These are phyloP conservation scores for Acronicta psi DNA, from an alignment of 2,888 invertebrate genomes.

Conservation along the genomic window DNA sequence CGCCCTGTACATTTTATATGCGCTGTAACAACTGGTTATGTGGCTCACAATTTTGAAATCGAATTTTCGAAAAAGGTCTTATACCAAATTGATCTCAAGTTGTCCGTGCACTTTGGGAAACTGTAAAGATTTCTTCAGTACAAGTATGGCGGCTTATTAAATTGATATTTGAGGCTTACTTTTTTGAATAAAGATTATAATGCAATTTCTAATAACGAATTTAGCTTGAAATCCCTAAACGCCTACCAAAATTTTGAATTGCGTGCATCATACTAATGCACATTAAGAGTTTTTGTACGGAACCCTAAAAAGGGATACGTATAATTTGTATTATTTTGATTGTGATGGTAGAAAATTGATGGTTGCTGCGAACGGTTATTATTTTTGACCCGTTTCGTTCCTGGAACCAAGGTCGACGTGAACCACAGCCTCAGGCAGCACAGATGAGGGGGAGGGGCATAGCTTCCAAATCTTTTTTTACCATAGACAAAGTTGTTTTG, in stretches of 20 bases:
- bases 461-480: constrained; percentile 72
- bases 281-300: constrained; percentile 29
- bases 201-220: not conserved
- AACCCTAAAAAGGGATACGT: constrained; percentile 65
- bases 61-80: constrained; percentile 34
- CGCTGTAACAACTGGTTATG: constrained; percentile 67
- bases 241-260: constrained; percentile 11
- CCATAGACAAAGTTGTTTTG: constrained; percentile 63
- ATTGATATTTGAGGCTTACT: not conserved
- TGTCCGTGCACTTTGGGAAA: constrained; percentile 3
- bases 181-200: too few species aligned
- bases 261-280: constrained; percentile 7
- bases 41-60: constrained; percentile 59
- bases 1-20: constrained; percentile 75
- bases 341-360: constrained; percentile 82
- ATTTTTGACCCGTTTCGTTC: constrained; percentile 74
- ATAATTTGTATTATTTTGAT: constrained; percentile 85
- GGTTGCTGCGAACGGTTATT: constrained; percentile 73
- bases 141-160: not conserved
- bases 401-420: constrained; percentile 76
- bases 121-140: not conserved
- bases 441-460: constrained; percentile 74
- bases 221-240: not conserved
- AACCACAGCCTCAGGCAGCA: constrained; percentile 66
- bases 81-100: not conserved